phyloP scores from a whole-genome alignment of 1,140 invertebrate species.

The Charaxes varanes region DNA sequence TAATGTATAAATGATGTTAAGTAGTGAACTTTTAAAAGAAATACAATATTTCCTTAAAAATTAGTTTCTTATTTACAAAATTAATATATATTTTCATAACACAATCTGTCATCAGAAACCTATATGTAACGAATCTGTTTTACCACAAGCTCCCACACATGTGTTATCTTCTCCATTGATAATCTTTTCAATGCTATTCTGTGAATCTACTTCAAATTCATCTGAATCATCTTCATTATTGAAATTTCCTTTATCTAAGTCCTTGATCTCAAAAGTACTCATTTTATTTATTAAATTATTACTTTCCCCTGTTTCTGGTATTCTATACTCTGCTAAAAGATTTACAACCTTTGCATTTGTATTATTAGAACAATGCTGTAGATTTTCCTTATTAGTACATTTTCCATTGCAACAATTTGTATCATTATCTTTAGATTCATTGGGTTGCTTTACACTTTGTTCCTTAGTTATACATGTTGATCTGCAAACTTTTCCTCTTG shows the following conservation, averaged over 20 bases:
- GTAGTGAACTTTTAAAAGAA: too few relatives aligned
- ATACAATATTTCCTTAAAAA: background rate
- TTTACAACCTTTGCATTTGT: constrained; percentile 35
- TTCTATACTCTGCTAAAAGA: constrained; percentile 40
- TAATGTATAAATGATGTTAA: too few relatives aligned
- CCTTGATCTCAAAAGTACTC: background rate
- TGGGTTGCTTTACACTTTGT: background rate
- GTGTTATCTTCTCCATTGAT: constrained; percentile 38
- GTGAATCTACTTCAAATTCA: constrained; percentile 18
- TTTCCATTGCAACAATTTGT: constrained; percentile 36
- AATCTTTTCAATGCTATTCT: constrained; percentile 21
- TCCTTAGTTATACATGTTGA: constrained; percentile 21
- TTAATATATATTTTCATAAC: background rate
- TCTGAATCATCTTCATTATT: constrained; percentile 10
- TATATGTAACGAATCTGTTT: constrained; percentile 35
- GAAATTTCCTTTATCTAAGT: background rate
- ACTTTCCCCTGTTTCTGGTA: constrained; percentile 14
- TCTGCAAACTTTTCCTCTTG: constrained; percentile 27
- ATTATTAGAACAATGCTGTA: constrained; percentile 3
- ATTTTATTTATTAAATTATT: constrained; percentile 6
- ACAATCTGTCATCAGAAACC: constrained; percentile 46
- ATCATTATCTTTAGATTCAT: constrained; percentile 1
- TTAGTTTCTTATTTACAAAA: background rate
- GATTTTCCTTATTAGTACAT: constrained; percentile 21
- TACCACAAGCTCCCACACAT: constrained; percentile 44